Base-by-base conservation (phyloP, 2,888 invertebrate species). In the Philhelius pedissequus region DNA sequence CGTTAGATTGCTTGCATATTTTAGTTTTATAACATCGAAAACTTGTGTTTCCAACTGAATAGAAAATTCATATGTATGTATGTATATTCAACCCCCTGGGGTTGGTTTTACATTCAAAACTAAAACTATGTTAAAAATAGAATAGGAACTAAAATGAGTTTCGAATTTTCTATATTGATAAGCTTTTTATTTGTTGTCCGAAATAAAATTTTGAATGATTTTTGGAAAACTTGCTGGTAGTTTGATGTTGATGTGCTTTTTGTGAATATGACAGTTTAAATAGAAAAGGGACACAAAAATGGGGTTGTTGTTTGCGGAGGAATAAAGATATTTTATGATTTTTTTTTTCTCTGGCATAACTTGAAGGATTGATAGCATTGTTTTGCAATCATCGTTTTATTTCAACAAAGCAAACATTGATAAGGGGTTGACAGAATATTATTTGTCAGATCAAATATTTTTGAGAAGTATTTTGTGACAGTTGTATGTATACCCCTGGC, bases 241-340 rank as follows among this genome's bases (percentile, higher is more conserved):
- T 62, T 7, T 18, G 38, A 32, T 54, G 43, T 9, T 43, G 43
- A 30, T 20, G 20, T 11, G 27, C 18, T 38, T 32, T 30, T 43
- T 62, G 62, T 62, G 62, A 75, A 27, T n/a, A n/a, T 68, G 75
- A 66, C 75, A 75, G 35, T 27, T 58, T 27, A 27, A 56, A 43
- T 22, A 54, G 48, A 62, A 62, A 30, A 48, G 32, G 45, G 45
- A 75, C 27, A 54, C 45, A 56, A 56, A 56, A 56, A 56, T 75
- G 27, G 18, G n/a, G 38, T 45, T 20, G 50, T 30, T 56, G n/a
- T n/a, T 25, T 43, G 48, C n/a, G 27, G 48, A 27, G n/a, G 56
- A 56, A 54, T n/a, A n/a, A 56, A 75, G 66, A 43, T 66, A 43
- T 32, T 13, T 38, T 48, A n/a, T 11, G 13, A 48, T 35, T 45